Conservation (phyloP, 2,888 invertebrate genomes). For the Scaptomyza parva region DNA sequence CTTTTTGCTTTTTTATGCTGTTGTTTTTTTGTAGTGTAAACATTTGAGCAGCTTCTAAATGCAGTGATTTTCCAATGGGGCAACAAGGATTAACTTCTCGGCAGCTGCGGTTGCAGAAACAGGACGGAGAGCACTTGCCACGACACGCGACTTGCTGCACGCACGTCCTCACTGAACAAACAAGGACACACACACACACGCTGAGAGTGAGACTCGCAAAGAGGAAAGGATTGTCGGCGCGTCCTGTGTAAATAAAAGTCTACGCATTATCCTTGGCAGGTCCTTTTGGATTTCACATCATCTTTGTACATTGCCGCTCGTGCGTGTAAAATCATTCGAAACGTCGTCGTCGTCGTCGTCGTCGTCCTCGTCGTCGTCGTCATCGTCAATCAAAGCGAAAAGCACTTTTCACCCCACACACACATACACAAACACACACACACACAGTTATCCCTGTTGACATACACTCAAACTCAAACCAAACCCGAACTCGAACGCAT, state of each 20-base stretch:
- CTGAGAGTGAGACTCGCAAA: conserved; percentile 6
- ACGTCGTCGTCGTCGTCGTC: conserved; percentile 50
- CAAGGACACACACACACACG: conserved; percentile 38
- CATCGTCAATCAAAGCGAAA: conserved; percentile 69
- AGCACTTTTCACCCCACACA: conserved; percentile 53
- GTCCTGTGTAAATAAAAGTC: conserved; percentile 67
- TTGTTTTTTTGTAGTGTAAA: conserved; percentile 49
- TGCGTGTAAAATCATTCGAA: conserved; percentile 78
- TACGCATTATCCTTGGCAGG: conserved; percentile 75
- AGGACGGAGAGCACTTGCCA: conserved; percentile 28
- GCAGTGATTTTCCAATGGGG: conserved; percentile 58
- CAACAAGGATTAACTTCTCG: conserved; percentile 73
- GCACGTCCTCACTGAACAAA: conserved; percentile 65
- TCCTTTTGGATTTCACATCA: conserved; percentile 23
- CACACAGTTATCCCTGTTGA: conserved; percentile 39
- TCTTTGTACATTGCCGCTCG: conserved; percentile 59
- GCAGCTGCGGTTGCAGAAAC: conserved; percentile 51
- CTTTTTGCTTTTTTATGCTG: conserved; percentile 10
- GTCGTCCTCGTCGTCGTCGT: conserved; percentile 50
- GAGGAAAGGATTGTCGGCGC: conserved; percentile 62
- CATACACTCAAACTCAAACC: conserved; percentile 48
- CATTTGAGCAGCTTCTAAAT: conserved; percentile 50
- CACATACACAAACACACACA: background rate
- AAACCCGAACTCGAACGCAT: conserved; percentile 28
- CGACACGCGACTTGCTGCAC: conserved; percentile 70